Conservation (phyloP, 2,113 vertebrate genomes). For the Clinocottus analis region DNA sequence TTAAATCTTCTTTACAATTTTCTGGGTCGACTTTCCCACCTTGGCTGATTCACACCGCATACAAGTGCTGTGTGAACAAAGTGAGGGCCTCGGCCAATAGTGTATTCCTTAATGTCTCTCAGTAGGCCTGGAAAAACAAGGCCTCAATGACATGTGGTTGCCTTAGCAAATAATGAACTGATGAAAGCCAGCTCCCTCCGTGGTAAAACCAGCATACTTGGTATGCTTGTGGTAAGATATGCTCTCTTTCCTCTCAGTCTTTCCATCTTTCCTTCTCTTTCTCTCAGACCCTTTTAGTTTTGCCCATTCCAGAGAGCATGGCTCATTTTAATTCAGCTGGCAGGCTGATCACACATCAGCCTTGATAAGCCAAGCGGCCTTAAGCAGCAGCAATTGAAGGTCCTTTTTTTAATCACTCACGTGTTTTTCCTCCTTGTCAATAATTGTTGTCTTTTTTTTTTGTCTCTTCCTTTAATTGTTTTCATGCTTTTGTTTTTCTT, state of each 20-base stretch:
- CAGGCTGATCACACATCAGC: slow-evolving; percentile 71
- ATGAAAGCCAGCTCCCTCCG: slow-evolving; percentile 45
- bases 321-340: slow-evolving; percentile 77
- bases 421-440: slow-evolving; percentile 57
- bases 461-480: slow-evolving; percentile 46
- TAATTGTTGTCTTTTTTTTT: slow-evolving; percentile 36
- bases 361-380: slow-evolving; percentile 76
- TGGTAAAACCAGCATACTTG: slow-evolving; percentile 61
- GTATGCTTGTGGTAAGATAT: slow-evolving; percentile 65
- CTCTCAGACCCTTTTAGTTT: slow-evolving; percentile 62
- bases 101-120: slow-evolving; percentile 49
- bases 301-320: slow-evolving; percentile 54
- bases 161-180: slow-evolving; percentile 50
- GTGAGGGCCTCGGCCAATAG: slow-evolving; percentile 13
- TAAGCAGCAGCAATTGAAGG: slow-evolving; percentile 70
- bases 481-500: slow-evolving; percentile 53
- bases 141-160: slow-evolving; percentile 58
- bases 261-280: slow-evolving; percentile 44
- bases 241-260: slow-evolving; percentile 42
- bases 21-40: slow-evolving; percentile 23
- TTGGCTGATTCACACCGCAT: neutral
- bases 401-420: slow-evolving; percentile 65
- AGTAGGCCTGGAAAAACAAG: slow-evolving; percentile 50
- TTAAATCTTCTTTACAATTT: slow-evolving; percentile 17
- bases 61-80: slow-evolving; percentile 43